Evolutionary conservation across 2,888 invertebrate species (phyloP), one percentile per base, ranked within the genome.

Genomic region (Eremobia ochroleuca): DNA sequence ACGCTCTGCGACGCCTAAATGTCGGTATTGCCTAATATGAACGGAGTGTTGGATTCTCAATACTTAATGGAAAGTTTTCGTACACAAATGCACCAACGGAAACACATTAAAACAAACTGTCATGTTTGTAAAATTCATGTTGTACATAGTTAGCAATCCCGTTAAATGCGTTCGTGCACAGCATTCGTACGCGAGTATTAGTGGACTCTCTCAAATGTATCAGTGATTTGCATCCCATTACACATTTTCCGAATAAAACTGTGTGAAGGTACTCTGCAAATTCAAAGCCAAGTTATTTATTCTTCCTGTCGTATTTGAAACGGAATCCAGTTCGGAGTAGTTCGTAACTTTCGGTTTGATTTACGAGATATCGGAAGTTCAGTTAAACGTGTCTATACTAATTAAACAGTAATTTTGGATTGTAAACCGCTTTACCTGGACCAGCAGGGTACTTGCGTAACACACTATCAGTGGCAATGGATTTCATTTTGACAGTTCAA

Each of bases 181-280:
- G 62, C 49, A 82, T 49, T 62, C 68, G 58, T 52, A 67, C 21
- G 28, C 59, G 34, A 62, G 70, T 59, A 68, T 65, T 75, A 82
- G 68, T 13, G 59, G n/a, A 61, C 59, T 58, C 18, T 52, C 61
- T 62, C 37, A 64, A 79, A 76, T 49, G 62, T 34, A 71, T 72
- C 52, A 31, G 59, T 75, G 77, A 83, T 84, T 73, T 77, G 81
- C 40, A 64, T 59, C 34, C 43, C 25, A 65, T 73, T n/a, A 43
- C 34, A 61, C 49, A 69, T 74, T 59, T 74, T 59, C 1, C 3
- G 6, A 73, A 72, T 76, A 59, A 75, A 77, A 72, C 73, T 58
- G 3, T 49, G 15, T 40, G 49, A 55, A 68, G 9, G 34, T 43
- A 71, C 64, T 76, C 59, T 28, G 34, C 25, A 65, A 82, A 83